phyloP scores from a whole-genome alignment of 2,113 vertebrate species.

The Tupaia tana region DNA sequence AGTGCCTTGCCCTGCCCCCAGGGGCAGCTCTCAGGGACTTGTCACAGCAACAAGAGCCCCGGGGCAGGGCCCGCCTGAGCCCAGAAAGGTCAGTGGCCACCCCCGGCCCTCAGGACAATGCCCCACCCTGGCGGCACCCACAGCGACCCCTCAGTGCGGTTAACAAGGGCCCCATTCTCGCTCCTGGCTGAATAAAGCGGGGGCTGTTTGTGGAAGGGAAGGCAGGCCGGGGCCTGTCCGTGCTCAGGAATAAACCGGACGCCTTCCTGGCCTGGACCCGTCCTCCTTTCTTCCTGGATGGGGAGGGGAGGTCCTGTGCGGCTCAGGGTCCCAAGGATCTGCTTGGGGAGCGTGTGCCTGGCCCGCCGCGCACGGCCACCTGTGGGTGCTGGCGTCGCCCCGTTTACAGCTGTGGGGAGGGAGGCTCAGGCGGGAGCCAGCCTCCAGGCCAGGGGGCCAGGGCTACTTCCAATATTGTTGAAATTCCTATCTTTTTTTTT shows the following conservation, averaged over 20 bases:
- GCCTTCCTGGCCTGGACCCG: not conserved
- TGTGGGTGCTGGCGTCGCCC: not conserved
- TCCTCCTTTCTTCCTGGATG: not conserved
- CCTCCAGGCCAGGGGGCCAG: not conserved
- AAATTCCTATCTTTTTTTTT: not conserved
- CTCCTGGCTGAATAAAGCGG: not conserved
- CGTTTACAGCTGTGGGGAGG: not conserved
- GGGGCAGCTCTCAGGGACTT: constrained; percentile 38
- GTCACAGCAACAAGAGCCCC: not conserved
- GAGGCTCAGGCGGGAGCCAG: not conserved
- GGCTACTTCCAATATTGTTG: not conserved
- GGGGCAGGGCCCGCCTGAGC: not conserved
- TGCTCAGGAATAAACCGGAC: constrained; percentile 54
- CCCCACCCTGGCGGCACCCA: not conserved
- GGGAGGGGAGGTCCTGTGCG: not conserved
- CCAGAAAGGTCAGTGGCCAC: not conserved
- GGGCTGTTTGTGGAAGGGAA: not conserved
- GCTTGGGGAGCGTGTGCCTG: not conserved
- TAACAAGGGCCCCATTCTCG: constrained; percentile 35
- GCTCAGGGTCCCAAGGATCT: not conserved
- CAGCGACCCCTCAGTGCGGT: not conserved
- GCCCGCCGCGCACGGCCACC: too few relatives aligned
- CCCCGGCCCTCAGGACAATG: not conserved
- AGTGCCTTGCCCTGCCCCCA: not conserved
- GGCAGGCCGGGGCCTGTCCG: constrained; percentile 40